phyloP scores from a whole-genome alignment of 2,797 vertebrate species.

The Monodelphis domestica region DNA sequence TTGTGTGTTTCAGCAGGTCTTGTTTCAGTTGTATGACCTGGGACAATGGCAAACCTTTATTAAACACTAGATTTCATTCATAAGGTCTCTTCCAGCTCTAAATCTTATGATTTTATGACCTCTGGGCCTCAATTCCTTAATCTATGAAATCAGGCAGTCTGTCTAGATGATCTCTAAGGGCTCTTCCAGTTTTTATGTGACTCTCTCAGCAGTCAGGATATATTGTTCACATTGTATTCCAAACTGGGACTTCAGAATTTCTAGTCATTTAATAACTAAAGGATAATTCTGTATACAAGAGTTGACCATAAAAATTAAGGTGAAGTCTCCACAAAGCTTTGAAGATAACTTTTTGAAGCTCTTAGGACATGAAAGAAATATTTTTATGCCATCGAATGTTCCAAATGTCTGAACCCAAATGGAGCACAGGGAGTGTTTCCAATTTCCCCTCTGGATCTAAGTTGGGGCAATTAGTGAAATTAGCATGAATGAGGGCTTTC shows the following conservation, averaged over 20 bases:
- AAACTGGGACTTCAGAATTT: neutral
- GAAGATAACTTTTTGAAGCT: neutral
- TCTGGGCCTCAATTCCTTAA: neutral
- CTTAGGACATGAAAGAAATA: neutral
- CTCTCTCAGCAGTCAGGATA: neutral
- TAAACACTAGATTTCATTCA: neutral
- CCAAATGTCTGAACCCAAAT: neutral
- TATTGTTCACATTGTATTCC: neutral
- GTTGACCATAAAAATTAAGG: neutral
- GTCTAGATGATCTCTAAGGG: neutral
- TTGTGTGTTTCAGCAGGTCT: neutral
- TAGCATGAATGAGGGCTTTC: neutral
- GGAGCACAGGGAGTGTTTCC: neutral
- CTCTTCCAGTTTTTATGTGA: neutral
- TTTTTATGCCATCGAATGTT: neutral
- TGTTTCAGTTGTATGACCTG: neutral
- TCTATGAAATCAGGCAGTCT: neutral
- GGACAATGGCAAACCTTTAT: neutral
- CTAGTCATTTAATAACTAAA: neutral
- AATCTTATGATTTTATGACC: neutral
- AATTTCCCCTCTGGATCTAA: neutral
- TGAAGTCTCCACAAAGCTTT: neutral
- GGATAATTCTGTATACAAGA: neutral
- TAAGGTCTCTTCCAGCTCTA: neutral
- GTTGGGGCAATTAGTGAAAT: neutral